Conservation (phyloP, 2,888 invertebrate genomes). For the Callimorpha dominula region DNA sequence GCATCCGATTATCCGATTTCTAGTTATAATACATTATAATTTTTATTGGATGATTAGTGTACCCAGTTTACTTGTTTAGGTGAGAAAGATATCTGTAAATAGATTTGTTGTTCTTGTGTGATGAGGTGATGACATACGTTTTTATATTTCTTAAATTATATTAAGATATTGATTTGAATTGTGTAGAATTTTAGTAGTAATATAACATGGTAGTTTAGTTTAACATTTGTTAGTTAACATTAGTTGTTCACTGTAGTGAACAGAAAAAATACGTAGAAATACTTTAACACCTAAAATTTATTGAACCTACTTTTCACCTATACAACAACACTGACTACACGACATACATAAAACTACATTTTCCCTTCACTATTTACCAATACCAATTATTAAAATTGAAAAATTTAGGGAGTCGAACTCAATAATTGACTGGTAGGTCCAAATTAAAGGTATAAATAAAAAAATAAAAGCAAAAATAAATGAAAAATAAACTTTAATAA, state of each 20-base stretch:
- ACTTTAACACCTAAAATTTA: not conserved
- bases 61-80: not conserved
- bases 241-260: not conserved
- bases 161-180: not conserved
- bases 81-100: not conserved
- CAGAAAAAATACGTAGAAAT: not conserved
- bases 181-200: not conserved
- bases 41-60: not conserved
- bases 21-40: too few relatives aligned
- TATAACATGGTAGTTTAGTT: not conserved
- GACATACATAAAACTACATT: constrained; percentile 42
- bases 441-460: constrained; percentile 50
- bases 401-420: constrained; percentile 85
- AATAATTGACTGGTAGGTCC: constrained; percentile 84
- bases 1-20: too few relatives aligned
- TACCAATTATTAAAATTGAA: constrained; percentile 79
- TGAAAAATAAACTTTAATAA: constrained; percentile 63
- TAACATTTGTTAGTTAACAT: not conserved
- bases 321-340: constrained; percentile 37
- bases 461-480: constrained; percentile 61
- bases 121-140: not conserved
- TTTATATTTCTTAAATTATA: not conserved
- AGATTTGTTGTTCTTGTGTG: not conserved
- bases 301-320: not conserved
- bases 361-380: constrained; percentile 50